Conservation (phyloP, 2,797 vertebrate species). For the Eulemur mongoz region DNA sequence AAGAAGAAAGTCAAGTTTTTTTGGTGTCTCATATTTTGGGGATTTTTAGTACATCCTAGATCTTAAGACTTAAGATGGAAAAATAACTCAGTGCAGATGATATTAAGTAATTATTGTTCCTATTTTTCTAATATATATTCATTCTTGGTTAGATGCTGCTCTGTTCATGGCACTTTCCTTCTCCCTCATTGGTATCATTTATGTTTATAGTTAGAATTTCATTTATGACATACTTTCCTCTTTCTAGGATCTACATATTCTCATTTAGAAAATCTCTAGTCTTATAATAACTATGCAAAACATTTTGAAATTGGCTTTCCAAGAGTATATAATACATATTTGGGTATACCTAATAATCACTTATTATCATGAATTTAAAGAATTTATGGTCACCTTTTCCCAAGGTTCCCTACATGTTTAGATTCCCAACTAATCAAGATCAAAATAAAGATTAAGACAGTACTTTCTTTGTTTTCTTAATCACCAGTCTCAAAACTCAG, state of each 20-base stretch:
- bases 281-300: neutral
- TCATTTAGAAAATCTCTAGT: constrained; percentile 20
- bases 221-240: neutral
- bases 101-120: constrained; percentile 21
- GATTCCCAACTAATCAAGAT: neutral
- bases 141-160: constrained; percentile 1
- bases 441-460: constrained; percentile 2
- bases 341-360: neutral
- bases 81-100: neutral
- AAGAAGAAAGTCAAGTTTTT: neutral
- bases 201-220: constrained; percentile 2
- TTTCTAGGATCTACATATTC: neutral
- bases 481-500: no score
- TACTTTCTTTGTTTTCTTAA: no score
- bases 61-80: constrained; percentile 32
- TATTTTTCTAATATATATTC: constrained; percentile 39
- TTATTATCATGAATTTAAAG: constrained; percentile 40
- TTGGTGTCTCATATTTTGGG: neutral
- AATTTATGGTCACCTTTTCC: neutral
- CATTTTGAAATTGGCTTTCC: neutral
- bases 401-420: constrained; percentile 10
- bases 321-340: neutral
- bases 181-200: neutral
- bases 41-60: neutral
- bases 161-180: neutral